Conservation (phyloP, 1,140 invertebrate species). For the Zaprionus capensis region DNA sequence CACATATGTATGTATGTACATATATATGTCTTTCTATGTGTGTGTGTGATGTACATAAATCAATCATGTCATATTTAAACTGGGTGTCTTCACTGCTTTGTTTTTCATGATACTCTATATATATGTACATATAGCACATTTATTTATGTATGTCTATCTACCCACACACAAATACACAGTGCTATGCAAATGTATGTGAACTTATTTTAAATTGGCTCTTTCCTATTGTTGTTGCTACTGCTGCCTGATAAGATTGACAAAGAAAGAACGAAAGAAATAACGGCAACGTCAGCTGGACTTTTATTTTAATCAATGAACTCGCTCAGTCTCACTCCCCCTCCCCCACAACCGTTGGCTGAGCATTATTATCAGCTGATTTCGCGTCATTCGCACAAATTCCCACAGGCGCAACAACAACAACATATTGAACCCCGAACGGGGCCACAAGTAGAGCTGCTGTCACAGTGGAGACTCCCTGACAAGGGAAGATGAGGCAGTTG, state of each 20-base stretch:
- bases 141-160: constrained; percentile 4
- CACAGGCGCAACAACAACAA: constrained; percentile 16
- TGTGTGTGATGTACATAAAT: constrained; percentile 13
- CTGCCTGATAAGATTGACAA: constrained; percentile 65
- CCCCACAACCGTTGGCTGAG: background rate
- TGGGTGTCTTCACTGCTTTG: constrained; percentile 28
- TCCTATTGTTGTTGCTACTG: constrained; percentile 51
- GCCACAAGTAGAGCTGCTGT: constrained; percentile 32
- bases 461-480: constrained; percentile 26
- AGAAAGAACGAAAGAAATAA: constrained; percentile 65
- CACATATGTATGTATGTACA: background rate
- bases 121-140: constrained; percentile 13
- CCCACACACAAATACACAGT: background rate
- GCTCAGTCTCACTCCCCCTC: constrained; percentile 31
- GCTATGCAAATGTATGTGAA: constrained; percentile 10
- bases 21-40: background rate
- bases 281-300: constrained; percentile 64
- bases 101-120: constrained; percentile 28
- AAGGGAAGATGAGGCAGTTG: background rate
- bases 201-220: constrained; percentile 63
- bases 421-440: background rate
- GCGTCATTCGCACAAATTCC: constrained; percentile 15
- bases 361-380: constrained; percentile 49
- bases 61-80: constrained; percentile 20
- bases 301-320: constrained; percentile 74